Base-by-base conservation (phyloP, 2,888 invertebrate genomes). In the Andricus curvator region DNA sequence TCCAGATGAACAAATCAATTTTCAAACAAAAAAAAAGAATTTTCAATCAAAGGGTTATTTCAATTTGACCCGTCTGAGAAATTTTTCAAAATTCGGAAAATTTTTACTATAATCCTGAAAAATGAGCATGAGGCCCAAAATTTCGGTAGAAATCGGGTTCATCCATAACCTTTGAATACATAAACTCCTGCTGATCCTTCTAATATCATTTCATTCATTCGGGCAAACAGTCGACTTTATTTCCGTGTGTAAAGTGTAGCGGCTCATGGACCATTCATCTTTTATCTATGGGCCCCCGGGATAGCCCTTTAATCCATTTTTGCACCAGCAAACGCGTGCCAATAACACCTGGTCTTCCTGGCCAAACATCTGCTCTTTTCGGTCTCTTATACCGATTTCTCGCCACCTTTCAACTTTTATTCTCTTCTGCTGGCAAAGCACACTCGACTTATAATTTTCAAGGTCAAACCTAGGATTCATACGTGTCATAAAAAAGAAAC, bases 321-420 rank as follows among this genome's bases (percentile, higher is more conserved):
- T 17, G 64, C 4, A 62, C 25, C 62, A 62, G 62, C 9, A 66
- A 82, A 80, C 83, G 78, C 82, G 82, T 82, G 82, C 82, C 84
- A 22, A 22, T 48, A 4, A 5, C 84, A 84, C 84, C 84, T 84
- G 82, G 82, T 80, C 82, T 83, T 83, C 81, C 81, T 80, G 78
- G 79, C 77, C 60, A 82, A 66, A 81, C 83, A 83, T 83, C 82
- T 83, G 83, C 79, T 17, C 25, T 25, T 29, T 64, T 29, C 62
- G n/a, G 8, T n/a, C 20, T 2, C 8, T 20, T 1, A 51, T n/a
- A 60, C 60, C 56, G n/a, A 60, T 60, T 60, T 22, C 56, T 60
- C 56, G n/a, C 11, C n/a, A 60, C 60, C 9, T 60, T n/a, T 60
- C 22, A 22, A 37, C 37, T 37, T 37, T 60, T 20, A 60, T 60